phyloP scores from a whole-genome alignment of 2,888 invertebrate genomes.

The Drosophila mayaguana region DNA sequence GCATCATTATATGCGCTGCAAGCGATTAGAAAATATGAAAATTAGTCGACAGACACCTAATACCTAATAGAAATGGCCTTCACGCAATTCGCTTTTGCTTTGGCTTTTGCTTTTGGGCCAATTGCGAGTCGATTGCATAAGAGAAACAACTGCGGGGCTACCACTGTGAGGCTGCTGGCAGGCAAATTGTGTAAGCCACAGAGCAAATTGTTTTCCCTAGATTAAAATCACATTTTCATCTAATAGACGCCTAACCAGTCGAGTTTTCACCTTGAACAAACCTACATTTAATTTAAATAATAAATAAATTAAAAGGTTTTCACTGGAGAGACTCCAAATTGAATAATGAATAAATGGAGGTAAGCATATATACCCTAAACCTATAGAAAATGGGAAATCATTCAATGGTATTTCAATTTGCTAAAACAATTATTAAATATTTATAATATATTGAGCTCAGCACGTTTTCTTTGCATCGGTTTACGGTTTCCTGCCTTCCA shows the following conservation, averaged over 20 bases:
- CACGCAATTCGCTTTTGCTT: conserved; percentile 46
- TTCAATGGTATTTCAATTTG: too few species aligned
- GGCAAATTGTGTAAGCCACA: conserved; percentile 28
- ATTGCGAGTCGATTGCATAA: conserved; percentile 36
- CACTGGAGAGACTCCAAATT: neutral
- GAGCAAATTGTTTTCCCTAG: conserved; percentile 34
- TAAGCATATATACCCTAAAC: too few species aligned
- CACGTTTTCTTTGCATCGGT: neutral
- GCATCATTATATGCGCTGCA: neutral
- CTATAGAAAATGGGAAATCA: too few species aligned
- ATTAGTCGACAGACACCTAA: conserved; percentile 52
- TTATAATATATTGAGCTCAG: neutral
- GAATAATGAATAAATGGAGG: too few species aligned
- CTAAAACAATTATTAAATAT: too few species aligned
- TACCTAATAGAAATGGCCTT: conserved; percentile 63
- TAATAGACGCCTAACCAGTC: conserved; percentile 21
- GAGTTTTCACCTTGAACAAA: conserved; percentile 35
- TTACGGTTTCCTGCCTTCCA: neutral
- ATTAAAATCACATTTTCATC: conserved; percentile 44
- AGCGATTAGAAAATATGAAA: conserved; percentile 44
- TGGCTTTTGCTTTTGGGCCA: conserved; percentile 29
- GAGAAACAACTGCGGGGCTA: conserved; percentile 23
- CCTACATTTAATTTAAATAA: neutral
- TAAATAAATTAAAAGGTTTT: neutral
- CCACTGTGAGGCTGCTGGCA: conserved; percentile 7